These are phyloP conservation scores for Gobius niger DNA, from an alignment of 2,113 vertebrate genomes.

Conservation along the genomic window DNA sequence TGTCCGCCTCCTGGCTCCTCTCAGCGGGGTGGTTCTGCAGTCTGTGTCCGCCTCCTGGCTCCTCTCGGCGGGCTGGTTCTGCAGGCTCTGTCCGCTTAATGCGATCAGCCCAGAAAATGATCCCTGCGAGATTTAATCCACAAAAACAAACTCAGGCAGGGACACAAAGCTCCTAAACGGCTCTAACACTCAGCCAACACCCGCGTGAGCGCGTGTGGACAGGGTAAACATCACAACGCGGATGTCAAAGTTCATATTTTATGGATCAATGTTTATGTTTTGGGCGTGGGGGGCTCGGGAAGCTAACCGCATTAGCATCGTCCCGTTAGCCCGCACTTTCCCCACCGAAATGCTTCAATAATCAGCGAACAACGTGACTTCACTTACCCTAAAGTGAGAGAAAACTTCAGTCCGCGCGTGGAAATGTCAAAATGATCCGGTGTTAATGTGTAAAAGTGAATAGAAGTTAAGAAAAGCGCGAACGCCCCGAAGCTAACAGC, in stretches of 20 bases:
- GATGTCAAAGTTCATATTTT: background rate
- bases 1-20: too few species aligned
- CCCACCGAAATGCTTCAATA: background rate
- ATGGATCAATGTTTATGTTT: background rate
- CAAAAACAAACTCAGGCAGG: background rate
- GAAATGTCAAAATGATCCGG: background rate
- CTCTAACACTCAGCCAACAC: background rate
- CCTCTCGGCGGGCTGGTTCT: background rate
- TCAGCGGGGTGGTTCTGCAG: background rate
- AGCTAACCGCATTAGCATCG: slow-evolving; percentile 18
- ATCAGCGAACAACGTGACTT: background rate
- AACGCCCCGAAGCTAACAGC: background rate
- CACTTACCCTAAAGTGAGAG: background rate
- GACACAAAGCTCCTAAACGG: background rate
- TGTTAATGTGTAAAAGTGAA: background rate
- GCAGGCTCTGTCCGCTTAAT: background rate
- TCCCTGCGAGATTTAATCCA: slow-evolving; percentile 1
- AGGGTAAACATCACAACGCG: background rate
- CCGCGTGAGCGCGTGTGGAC: background rate
- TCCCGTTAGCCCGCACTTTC: background rate
- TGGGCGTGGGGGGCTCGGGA: background rate
- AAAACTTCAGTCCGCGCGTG: background rate
- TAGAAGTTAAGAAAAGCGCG: background rate
- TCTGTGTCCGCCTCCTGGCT: background rate
- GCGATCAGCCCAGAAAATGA: background rate